Evolutionary conservation across 2,888 invertebrate species (phyloP), one percentile per base, ranked within the genome.

Genomic region (Elaeidobius kamerunicus): DNA sequence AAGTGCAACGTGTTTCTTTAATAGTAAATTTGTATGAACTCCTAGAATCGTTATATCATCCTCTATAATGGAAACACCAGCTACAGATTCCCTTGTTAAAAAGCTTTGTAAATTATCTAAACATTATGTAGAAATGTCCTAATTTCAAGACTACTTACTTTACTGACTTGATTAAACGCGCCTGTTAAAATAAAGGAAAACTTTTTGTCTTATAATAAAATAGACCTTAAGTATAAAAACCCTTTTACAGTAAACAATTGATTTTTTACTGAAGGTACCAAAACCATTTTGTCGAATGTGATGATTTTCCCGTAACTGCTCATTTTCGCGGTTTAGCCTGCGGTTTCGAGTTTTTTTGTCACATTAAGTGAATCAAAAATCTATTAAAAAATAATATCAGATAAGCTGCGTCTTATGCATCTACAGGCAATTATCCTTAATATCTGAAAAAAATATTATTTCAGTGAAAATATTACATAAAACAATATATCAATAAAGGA

Each of bases 311-410:
- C 3, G 47, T 42, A 7, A 57, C 48, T 14, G 48, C 18, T 9
- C 35, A 12, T 51, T 58, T 59, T 14, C 55, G 34, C 14, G 44
- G 51, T 48, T 59, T 57, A 2, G 41, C 55, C 34, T 23, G 35
- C 7, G 39, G 17, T 12, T 36, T 30, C n/a, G 2, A 35, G 14
- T 47, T 43, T 53, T 19, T 36, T 50, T 12, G 12, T 42, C 5
- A 39, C 38, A 28, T 59, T 58, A 4, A 57, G 30, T 17, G 51
- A 48, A 28, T 56, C 57, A 51, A 59, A 58, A 59, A 36, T 9
- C 53, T 28, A 20, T 58, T 57, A 7, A 59, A 23, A 40, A 57
- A 59, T 32, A 57, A 34, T 28, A 59, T 54, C n/a, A 59, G 35
- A 12, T 56, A 50, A 1, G 57, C 55, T 12, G 57, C 53, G 40